phyloP scores from a whole-genome alignment of 2,888 invertebrate species.

The Harpalus rufipes region DNA sequence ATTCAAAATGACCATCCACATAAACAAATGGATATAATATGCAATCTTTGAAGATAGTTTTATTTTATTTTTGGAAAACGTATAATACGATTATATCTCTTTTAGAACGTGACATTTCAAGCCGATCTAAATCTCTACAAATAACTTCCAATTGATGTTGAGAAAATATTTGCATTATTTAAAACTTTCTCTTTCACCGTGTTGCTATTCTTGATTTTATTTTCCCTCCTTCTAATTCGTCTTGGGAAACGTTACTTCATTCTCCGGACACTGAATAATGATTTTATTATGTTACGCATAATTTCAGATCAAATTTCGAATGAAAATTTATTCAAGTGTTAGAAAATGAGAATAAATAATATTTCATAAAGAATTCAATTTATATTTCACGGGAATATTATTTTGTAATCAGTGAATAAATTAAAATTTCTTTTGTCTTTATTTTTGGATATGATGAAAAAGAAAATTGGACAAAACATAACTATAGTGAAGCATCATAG shows the following conservation, averaged over 20 bases:
- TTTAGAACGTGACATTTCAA: not conserved
- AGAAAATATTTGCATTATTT: slow-evolving; percentile 49
- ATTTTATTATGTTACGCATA: slow-evolving; percentile 33
- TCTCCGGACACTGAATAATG: not conserved
- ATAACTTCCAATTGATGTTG: slow-evolving; percentile 27
- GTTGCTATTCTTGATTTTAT: slow-evolving; percentile 32
- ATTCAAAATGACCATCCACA: too few relatives aligned
- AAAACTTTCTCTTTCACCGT: slow-evolving; percentile 11
- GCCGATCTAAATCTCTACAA: slow-evolving; percentile 11
- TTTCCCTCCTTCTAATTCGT: slow-evolving; percentile 14
- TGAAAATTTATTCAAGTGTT: not conserved
- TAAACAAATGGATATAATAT: too few relatives aligned
- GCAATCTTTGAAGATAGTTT: not conserved
- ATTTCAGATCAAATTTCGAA: not conserved
- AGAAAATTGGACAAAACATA: too few relatives aligned
- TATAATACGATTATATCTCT: slow-evolving; percentile 4
- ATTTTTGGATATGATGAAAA: too few relatives aligned
- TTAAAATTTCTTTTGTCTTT: too few relatives aligned
- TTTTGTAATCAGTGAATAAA: too few relatives aligned
- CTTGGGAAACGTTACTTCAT: slow-evolving; percentile 15
- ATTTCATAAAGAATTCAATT: not conserved
- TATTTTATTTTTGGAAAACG: not conserved
- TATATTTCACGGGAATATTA: too few relatives aligned
- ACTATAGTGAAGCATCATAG: too few relatives aligned
- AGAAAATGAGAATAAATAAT: not conserved